Base-by-base conservation (phyloP, 1,140 invertebrate species). In the Glomeris maerens region DNA sequence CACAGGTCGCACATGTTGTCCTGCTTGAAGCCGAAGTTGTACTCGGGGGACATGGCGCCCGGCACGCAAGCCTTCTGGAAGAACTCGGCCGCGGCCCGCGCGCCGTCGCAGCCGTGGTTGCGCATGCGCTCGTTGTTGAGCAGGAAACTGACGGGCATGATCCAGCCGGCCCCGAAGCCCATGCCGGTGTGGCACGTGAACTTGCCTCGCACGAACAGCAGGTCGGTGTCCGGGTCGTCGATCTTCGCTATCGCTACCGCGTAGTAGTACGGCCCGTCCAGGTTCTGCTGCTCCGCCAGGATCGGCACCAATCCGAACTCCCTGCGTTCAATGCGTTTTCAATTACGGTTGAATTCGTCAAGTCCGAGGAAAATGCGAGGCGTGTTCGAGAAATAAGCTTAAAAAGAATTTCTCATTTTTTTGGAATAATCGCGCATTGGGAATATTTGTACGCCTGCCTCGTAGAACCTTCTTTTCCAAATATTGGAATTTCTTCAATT, bases 111-210 rank as follows among this genome's bases (percentile, higher is more conserved):
- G 13, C 86, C 85, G 61, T 91, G 90, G 1, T 86, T 80, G 22
- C 91, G 71, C 53, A 97, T 92, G 79, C 92, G 88, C 26, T 84
- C 80, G 60, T 95, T 96, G 21, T 89, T 87, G 14, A 97, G 77
- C 0, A 96, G 73, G 62, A 89, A 93, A 1, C 89, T 89, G 59
- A 97, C 66, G 0, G 93, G 93, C 59, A 95, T 84, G 0, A 96
- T 77, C 93, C 93, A 98, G 2, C 93, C 93, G 10, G 91, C 91
- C 0, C 86, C 92, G 49, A 79, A 85, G 50, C 84, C 84, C 21
- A 96, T 84, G 25, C 90, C 90, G 1, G 87, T 79, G 65, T 95
- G 89, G 61, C 93, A 98, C 0, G 89, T 89, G 58, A 83, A 75
- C 64, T 90, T 84, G 68, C 84, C 84, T 67, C 83, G 83, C 0